These are phyloP conservation scores for Xanthorhoe designata DNA, from an alignment of 2,888 invertebrate species.

Conservation along the genomic window DNA sequence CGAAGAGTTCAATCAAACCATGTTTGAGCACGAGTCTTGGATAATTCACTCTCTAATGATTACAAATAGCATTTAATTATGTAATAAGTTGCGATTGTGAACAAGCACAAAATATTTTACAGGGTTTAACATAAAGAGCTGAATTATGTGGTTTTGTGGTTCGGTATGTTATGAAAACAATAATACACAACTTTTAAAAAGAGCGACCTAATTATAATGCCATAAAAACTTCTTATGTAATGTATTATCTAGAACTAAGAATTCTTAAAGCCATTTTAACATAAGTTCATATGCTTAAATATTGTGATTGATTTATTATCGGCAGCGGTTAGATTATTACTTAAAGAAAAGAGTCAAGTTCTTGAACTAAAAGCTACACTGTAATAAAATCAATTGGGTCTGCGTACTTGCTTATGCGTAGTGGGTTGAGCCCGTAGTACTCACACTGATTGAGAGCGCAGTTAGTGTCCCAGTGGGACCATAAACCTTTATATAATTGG, in stretches of 20 bases:
- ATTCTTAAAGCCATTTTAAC: background rate
- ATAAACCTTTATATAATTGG: constrained; percentile 7
- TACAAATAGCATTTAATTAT: constrained; percentile 6
- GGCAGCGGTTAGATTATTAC: background rate
- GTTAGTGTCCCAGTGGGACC: constrained; percentile 12
- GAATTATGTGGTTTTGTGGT: constrained; percentile 7
- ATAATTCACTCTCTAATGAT: background rate
- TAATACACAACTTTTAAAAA: constrained; percentile 20
- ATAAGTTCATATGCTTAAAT: background rate
- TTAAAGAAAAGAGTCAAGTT: background rate
- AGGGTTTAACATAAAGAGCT: constrained; percentile 2
- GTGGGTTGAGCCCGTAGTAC: constrained; percentile 1
- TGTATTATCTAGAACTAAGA: background rate
- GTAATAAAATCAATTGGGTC: background rate
- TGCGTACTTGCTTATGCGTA: background rate
- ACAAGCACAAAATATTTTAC: constrained; percentile 3
- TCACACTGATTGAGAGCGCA: constrained; percentile 8
- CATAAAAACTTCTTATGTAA: background rate
- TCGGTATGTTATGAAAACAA: constrained; percentile 14
- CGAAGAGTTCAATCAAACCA: background rate
- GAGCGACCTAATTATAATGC: constrained; percentile 9
- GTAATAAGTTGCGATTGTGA: constrained; percentile 13
- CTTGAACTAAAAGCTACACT: constrained; percentile 1
- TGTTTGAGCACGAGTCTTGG: background rate
- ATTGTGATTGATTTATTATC: background rate